These are phyloP conservation scores for Condylura cristata DNA, from an alignment of 2,113 vertebrate genomes.

Conservation along the genomic window DNA sequence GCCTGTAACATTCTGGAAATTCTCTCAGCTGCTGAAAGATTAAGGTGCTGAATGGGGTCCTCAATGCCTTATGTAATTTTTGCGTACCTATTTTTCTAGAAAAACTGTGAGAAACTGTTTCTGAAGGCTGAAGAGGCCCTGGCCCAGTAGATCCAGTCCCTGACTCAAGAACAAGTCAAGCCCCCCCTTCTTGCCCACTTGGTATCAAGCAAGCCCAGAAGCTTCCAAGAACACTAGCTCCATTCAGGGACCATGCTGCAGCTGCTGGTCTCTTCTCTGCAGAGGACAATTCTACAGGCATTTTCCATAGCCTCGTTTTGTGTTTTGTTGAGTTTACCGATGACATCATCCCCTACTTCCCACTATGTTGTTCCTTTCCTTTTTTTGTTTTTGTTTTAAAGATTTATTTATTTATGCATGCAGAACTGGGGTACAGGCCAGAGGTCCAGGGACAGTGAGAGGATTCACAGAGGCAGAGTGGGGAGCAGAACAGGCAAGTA, in stretches of 20 bases:
- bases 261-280: neutral
- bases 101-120: constrained; percentile 72
- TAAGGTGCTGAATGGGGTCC: constrained; percentile 80
- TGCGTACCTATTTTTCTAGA: constrained; percentile 66
- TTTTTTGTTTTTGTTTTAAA: neutral
- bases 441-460: too few relatives aligned
- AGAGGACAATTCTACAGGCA: neutral
- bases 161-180: neutral
- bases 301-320: neutral
- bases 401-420: too few relatives aligned
- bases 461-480: too few relatives aligned
- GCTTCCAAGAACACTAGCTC: neutral
- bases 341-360: constrained; percentile 20
- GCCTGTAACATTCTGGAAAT: constrained; percentile 60
- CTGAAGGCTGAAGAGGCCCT: neutral
- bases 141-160: neutral
- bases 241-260: neutral
- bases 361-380: neutral
- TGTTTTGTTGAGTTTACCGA: neutral
- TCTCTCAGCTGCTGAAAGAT: constrained; percentile 79
- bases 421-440: too few relatives aligned
- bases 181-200: neutral
- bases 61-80: constrained; percentile 72
- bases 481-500: too few relatives aligned
- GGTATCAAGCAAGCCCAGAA: neutral